These are phyloP conservation scores for Phyllotreta cruciferae DNA, from an alignment of 2,888 invertebrate genomes.

Conservation along the genomic window DNA sequence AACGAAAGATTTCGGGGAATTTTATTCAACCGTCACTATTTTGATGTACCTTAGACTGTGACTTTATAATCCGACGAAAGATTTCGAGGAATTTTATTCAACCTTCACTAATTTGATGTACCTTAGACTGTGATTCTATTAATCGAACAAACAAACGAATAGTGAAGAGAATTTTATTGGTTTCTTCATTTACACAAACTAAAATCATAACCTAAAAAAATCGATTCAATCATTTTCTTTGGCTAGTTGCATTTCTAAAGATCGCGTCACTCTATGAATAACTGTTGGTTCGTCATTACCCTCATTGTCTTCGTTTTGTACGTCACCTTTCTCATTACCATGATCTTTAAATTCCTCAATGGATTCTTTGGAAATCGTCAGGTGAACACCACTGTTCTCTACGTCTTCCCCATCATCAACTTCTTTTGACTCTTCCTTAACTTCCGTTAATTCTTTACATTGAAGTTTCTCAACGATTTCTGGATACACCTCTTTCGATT, in stretches of 20 bases:
- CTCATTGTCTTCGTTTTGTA: conserved; percentile 21
- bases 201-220: conserved; percentile 12
- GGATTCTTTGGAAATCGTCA: conserved; percentile 15
- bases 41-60: no score
- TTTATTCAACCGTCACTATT: no score
- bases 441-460: no score
- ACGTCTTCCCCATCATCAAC: conserved; percentile 5
- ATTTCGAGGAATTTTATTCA: no score
- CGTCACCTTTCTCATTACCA: conserved; percentile 19
- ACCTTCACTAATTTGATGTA: no score
- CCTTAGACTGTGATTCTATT: no score
- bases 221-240: conserved; percentile 40
- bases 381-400: not conserved
- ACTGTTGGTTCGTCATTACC: conserved; percentile 33
- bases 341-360: conserved; percentile 21
- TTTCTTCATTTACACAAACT: conserved; percentile 13
- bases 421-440: conserved; percentile 12
- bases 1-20: no score
- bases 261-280: conserved; percentile 45
- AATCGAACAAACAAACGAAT: no score
- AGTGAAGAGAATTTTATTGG: conserved; percentile 9
- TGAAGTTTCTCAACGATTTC: no score
- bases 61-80: no score
- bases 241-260: conserved; percentile 58
- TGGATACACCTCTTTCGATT: no score